Percentiles rank a stretch among this genome's conserved stretches.
These are phyloP conservation scores for Atlantisia rogersi DNA, from an alignment of 2,113 vertebrate genomes.

Conservation along the genomic window DNA sequence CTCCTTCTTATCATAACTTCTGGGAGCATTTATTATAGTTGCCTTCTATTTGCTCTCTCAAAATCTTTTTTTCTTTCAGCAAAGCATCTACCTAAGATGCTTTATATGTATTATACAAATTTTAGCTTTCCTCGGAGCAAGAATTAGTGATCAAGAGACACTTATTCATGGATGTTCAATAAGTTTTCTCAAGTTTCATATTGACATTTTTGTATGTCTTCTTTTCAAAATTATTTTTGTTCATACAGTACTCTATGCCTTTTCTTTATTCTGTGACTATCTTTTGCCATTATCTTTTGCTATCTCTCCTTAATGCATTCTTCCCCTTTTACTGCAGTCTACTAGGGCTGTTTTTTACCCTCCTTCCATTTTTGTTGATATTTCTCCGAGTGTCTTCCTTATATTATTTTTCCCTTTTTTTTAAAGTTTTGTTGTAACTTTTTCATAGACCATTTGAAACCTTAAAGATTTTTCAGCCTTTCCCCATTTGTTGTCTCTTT, in stretches of 20 bases:
- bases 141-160: not conserved
- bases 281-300: not conserved
- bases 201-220: not conserved
- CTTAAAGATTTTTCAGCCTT: not conserved
- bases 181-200: not conserved
- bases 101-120: not conserved
- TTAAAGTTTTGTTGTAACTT: not conserved
- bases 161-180: not conserved
- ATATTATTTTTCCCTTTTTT: not conserved
- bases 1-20: not conserved
- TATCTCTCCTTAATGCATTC: not conserved
- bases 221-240: not conserved
- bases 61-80: not conserved
- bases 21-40: not conserved
- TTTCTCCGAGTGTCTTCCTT: not conserved
- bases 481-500: not conserved
- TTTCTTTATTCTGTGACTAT: not conserved
- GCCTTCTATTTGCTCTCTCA: not conserved
- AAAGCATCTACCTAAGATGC: not conserved
- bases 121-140: not conserved
- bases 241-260: not conserved
- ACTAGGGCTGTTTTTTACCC: not conserved
- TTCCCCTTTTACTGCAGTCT: not conserved
- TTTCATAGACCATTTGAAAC: not conserved
- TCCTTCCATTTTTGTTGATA: not conserved